Conservation (phyloP, 2,797 vertebrate genomes). For the Urophycis tenuis region DNA sequence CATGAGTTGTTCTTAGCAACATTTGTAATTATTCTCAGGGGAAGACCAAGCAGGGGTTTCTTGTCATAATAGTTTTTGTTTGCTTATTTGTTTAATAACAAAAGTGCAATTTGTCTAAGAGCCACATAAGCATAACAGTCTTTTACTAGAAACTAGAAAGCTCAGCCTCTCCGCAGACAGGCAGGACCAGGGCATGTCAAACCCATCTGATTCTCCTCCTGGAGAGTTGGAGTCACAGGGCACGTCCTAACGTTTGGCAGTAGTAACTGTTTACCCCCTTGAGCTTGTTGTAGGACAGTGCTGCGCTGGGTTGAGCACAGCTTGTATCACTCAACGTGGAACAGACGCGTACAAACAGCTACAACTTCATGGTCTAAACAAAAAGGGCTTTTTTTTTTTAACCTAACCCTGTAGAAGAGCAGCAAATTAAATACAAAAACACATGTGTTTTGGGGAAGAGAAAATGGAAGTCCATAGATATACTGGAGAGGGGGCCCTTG, state of each 20-base stretch:
- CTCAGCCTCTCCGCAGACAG: not conserved
- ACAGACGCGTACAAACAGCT: slow-evolving; percentile 30
- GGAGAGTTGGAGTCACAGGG: too few species aligned
- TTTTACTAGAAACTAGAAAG: not conserved
- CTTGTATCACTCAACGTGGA: slow-evolving; percentile 20
- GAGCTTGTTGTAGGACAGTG: not conserved
- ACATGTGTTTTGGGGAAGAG: slow-evolving; percentile 35
- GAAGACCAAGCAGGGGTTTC: not conserved
- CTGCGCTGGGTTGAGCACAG: slow-evolving; percentile 24
- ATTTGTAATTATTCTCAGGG: not conserved
- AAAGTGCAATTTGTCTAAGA: not conserved
- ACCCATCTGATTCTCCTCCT: too few species aligned
- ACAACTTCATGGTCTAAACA: slow-evolving; percentile 35
- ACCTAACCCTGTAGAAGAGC: slow-evolving; percentile 54
- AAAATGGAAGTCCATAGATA: slow-evolving; percentile 13
- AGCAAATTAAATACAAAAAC: slow-evolving; percentile 55
- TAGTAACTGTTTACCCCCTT: not conserved
- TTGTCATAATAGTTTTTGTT: too few species aligned
- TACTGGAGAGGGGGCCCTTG: slow-evolving; percentile 25
- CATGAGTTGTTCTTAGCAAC: not conserved
- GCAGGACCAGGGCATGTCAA: not conserved
- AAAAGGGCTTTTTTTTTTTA: slow-evolving; percentile 43
- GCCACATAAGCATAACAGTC: not conserved
- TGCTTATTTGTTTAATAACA: not conserved
- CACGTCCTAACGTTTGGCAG: not conserved